Evolutionary conservation across 2,797 vertebrate genomes (phyloP), one percentile per base, ranked within the genome.

Genomic region (Orestias chungarensis): DNA sequence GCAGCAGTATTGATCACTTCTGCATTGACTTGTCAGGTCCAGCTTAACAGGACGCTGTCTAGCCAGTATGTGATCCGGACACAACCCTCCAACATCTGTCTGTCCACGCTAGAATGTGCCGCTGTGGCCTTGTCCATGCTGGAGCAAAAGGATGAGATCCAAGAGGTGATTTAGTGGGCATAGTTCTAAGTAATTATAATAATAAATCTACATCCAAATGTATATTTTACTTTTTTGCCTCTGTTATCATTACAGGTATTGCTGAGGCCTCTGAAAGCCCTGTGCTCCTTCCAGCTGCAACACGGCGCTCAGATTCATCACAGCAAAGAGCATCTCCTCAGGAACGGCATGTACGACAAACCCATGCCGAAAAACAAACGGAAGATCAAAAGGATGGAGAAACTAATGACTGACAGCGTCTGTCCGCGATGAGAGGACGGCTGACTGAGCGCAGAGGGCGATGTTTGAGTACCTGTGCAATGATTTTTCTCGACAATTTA

Each of bases 41-140:
- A 98, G 91, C 91, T 99, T 75, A 96, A 94, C 81, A 92, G 94
- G 74, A 94, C 84, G 72, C 85, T 96, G 75, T 97, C 95, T 83
- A 99, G 98, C 93, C 97, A 98, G 65, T 99, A 99, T 6, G 96
- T 99, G 82, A 99, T 99, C 86, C 96, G 97, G 64, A 98, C 96
- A 2, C 98, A 99, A 42, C 98, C 97, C 68, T 96, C 95, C 74
- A 98, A 97, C 91, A 95, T 95, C 78, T 99, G 98, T 84, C 93
- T 99, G 79, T 99, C 98, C 75, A 98, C 98, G 6, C 93, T 99
- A 89, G 98, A 99, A 82, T 98, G 97, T 90, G 98, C 97, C 35
- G 97, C 97, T 18, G 90, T 95, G 64, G 94, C 96, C 44, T 90
- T 99, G 85, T 95, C 96, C 35, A 93, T 98, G 66, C 91, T 98